Base-by-base conservation (phyloP, 1,140 invertebrate species). In the Hycleus phaleratus region DNA sequence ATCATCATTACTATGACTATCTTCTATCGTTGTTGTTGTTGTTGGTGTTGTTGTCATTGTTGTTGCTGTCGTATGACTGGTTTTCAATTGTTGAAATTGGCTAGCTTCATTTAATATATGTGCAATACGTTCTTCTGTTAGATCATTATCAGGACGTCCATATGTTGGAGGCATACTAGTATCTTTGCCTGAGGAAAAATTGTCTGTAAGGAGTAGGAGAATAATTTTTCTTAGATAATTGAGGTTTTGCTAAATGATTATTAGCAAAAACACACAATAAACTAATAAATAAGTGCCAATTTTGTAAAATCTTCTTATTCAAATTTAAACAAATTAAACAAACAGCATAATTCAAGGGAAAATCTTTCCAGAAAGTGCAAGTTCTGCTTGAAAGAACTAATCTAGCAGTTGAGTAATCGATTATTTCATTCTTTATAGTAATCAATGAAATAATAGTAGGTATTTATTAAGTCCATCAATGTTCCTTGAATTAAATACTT, bases 61-160 rank as follows among this genome's bases (percentile, higher is more conserved):
- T 32, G 32, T 32, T 7, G 67, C 58, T 72, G 68, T 69, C 6
- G 52, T 46, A 12, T 49, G 5, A 38, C 46, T 42, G 3, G 43
- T 45, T 44, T 80, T 76, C 49, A 61, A 52, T 11, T 62, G 63
- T 61, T 81, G 79, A 65, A 89, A 78, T 60, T 90, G 87, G 25
- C 86, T 86, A 2, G 94, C 93, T 71, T 97, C 94, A 68, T 82
- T 92, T 9, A 97, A 82, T 69, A 97, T 97, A 72, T 95, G 93
- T 11, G 88, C 90, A 52, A 98, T 89, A 55, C 94, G 82, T 68
- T 98, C 95, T 68, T 97, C 94, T 38, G 88, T 92, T 62, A 88
- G 86, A 65, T 92, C 90, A 44, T 88, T 86, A 56, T 89, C 85
- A 49, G 87, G 83, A 46, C 83, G 77, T 56, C 86, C 85, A 67